phyloP scores from a whole-genome alignment of 2,797 vertebrate species.

The Brachymystax lenok region DNA sequence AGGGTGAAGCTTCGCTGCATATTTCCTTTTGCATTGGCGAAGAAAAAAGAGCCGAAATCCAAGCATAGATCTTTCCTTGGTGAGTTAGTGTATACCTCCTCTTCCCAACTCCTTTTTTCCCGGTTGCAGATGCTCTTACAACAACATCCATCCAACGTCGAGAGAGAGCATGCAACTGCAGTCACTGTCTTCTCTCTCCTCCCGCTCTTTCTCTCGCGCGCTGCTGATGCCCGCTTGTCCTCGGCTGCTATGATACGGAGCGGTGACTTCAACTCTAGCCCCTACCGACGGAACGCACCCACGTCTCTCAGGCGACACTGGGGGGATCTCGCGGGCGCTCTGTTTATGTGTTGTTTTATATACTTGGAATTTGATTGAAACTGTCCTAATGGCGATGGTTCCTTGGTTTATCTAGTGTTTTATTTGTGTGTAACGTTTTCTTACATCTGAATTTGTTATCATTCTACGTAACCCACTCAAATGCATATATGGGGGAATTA shows the following conservation, averaged over 20 bases:
- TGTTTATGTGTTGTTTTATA: not conserved
- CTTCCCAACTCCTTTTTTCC: constrained; percentile 73
- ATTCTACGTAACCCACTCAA: not conserved
- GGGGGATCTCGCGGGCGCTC: constrained; percentile 19
- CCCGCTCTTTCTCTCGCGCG: constrained; percentile 18
- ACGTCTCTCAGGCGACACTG: constrained; percentile 4
- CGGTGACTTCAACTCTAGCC: constrained; percentile 38
- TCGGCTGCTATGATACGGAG: constrained; percentile 33
- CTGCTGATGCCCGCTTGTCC: constrained; percentile 39
- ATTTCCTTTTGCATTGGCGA: constrained; percentile 99
- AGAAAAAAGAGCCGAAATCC: constrained; percentile 87
- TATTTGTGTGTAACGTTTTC: not conserved
- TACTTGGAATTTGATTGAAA: not conserved
- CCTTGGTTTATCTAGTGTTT: not conserved
- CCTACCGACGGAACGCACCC: not conserved
- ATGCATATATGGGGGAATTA: not conserved
- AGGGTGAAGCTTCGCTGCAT: constrained; percentile 98
- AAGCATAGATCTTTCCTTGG: constrained; percentile 85
- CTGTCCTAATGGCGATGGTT: not conserved
- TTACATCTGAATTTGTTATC: not conserved
- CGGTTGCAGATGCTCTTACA: constrained; percentile 75
- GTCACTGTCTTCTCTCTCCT: constrained; percentile 41
- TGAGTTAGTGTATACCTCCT: constrained; percentile 62
- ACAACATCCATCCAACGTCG: constrained; percentile 49
- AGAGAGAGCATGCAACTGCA: constrained; percentile 51